A percentile compares a stretch with the other conserved stretches of the same genome.
Evolutionary conservation across 2,888 invertebrate genomes (phyloP).

Genomic region (Strigamia transsilvanica): DNA sequence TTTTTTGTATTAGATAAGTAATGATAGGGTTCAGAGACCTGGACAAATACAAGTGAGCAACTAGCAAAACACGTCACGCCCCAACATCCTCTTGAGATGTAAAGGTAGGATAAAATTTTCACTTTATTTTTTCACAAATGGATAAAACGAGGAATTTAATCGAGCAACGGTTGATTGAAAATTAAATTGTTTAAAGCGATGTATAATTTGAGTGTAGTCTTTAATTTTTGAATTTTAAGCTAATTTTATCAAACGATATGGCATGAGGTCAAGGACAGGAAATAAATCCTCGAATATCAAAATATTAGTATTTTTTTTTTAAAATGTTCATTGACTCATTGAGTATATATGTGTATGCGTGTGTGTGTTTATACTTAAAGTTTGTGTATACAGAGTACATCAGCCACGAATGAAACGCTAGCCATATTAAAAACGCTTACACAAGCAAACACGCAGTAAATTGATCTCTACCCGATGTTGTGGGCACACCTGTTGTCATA

Average conservation of each 20-base stretch:
- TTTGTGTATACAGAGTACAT: slow-evolving; percentile 39
- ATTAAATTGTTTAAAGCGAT: slow-evolving; percentile 9
- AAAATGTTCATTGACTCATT: slow-evolving; percentile 14
- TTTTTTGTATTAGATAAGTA: slow-evolving; percentile 43
- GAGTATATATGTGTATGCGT: neutral
- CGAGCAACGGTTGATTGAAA: slow-evolving; percentile 41
- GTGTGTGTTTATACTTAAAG: neutral
- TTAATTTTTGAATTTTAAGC: neutral
- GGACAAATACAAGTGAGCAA: slow-evolving; percentile 42
- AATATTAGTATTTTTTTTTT: slow-evolving; percentile 3
- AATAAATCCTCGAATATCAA: neutral
- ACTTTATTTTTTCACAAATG: slow-evolving; percentile 14
- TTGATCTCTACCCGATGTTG: neutral
- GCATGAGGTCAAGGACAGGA: slow-evolving; percentile 10
- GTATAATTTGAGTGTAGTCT: neutral
- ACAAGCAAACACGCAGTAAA: slow-evolving; percentile 36
- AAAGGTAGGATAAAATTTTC: slow-evolving; percentile 44
- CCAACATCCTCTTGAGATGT: slow-evolving; percentile 45
- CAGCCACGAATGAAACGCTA: neutral
- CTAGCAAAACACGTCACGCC: slow-evolving; percentile 49
- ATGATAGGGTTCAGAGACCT: slow-evolving; percentile 47
- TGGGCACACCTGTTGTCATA: slow-evolving; percentile 39
- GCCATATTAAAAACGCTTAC: neutral
- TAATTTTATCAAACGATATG: neutral
- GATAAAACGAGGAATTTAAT: slow-evolving; percentile 34